These are phyloP conservation scores for Cuniculus paca DNA, from an alignment of 2,797 vertebrate species.

Conservation along the genomic window DNA sequence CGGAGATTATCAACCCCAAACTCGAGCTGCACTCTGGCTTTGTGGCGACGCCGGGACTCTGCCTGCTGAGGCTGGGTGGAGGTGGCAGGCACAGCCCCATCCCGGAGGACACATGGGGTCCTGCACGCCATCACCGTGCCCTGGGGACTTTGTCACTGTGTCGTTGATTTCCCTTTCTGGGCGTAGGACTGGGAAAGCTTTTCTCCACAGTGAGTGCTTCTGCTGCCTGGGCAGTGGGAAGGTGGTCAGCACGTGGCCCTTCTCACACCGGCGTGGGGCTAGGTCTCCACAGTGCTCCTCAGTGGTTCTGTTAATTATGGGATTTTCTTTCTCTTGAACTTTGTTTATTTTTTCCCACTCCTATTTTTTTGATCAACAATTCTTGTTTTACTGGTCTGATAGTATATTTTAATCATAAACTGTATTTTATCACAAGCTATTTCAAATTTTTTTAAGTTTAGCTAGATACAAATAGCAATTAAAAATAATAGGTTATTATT, in stretches of 20 bases:
- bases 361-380: neutral
- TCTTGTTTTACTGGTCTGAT: neutral
- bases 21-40: neutral
- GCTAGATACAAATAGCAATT: neutral
- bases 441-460: neutral
- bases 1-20: neutral
- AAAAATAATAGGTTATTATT: neutral
- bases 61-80: neutral
- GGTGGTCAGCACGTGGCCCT: neutral
- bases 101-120: neutral
- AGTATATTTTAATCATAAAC: slow-evolving; percentile 2
- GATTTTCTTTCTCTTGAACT: neutral
- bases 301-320: neutral
- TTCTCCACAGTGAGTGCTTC: neutral
- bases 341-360: neutral
- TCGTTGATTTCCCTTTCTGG: neutral
- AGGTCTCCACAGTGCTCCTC: neutral
- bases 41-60: neutral
- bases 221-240: neutral
- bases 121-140: no score
- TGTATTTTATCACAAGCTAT: slow-evolving; percentile 23
- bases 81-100: neutral
- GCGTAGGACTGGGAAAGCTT: neutral
- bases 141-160: no score
- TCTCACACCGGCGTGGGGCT: neutral